Evolutionary conservation across 2,113 vertebrate species (phyloP), one percentile per base, ranked within the genome.

Genomic region (Mus spicilegus): DNA sequence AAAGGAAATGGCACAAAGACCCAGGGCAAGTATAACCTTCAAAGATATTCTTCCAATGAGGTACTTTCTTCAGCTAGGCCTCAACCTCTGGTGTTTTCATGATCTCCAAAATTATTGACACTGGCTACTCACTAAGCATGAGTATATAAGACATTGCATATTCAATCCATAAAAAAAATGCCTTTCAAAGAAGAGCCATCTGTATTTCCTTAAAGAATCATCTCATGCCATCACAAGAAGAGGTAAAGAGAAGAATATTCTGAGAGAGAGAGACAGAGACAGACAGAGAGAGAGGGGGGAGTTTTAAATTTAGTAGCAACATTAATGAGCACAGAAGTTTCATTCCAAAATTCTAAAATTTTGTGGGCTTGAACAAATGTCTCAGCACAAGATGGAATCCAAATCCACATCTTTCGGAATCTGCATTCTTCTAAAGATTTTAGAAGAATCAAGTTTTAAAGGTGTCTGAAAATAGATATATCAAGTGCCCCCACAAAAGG

Each of bases 391-490:
- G 11, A 69, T 91, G 73, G n/a, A 96, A 94, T 78, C 26, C 63
- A 91, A 80, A 95, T 58, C 63, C 14, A 56, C 16, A 58, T 46
- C 54, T 46, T 58, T 73, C 80, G 80, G 49, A 95, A 12, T 78
- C 0, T 20, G 65, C 51, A 10, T 36, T 92, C 28, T 90, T 90
- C 14, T 65, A 86, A 42, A 42, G 42, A 42, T 42, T 42, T 42
- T 42, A 42, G 42, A 42, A 42, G 42, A 42, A 90, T 49, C 88
- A 42, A 87, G 17, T 76, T 95, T 78, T 61, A 94, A 96, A 82
- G 30, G 51, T 81, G 94, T 95, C 82, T 94, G 67, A 97, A 96
- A 91, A 84, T 65, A 92, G 0, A 90, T 33, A 39, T 30, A 67
- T 20, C 28, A 49, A 67, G 61, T 11, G 9, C 20, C n/a, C 10